Evolutionary conservation across 2,888 invertebrate species (phyloP).

Genomic region (Toxonevra muliebris): DNA sequence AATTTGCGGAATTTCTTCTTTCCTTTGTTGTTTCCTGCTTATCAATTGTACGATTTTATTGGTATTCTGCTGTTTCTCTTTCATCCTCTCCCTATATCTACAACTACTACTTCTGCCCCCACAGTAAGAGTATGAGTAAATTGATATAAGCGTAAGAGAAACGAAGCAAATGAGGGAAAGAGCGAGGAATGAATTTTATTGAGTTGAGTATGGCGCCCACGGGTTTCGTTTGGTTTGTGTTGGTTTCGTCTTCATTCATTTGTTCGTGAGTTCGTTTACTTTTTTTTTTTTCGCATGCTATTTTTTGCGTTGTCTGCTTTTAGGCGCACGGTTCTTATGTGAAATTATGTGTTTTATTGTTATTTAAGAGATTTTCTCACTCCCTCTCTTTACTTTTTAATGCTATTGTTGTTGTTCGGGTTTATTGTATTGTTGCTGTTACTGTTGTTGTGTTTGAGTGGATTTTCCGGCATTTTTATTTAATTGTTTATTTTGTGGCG

Average conservation of each 20-base stretch:
- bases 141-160: neutral
- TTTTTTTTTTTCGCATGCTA: conserved; percentile 5
- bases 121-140: too few species aligned
- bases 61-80: conserved; percentile 5
- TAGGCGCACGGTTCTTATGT: conserved; percentile 39
- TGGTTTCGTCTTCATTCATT: conserved; percentile 33
- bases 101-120: neutral
- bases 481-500: conserved; percentile 54
- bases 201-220: conserved; percentile 22
- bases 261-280: conserved; percentile 34
- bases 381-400: conserved; percentile 8
- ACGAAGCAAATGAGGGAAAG: neutral
- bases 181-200: conserved; percentile 14
- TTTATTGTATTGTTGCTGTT: conserved; percentile 32
- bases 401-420: conserved; percentile 12
- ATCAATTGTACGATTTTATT: conserved; percentile 41
- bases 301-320: conserved; percentile 40
- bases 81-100: neutral
- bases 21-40: conserved; percentile 47
- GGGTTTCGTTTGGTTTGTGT: conserved; percentile 16
- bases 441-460: conserved; percentile 28
- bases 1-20: conserved; percentile 44
- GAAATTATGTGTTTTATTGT: conserved; percentile 36
- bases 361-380: conserved; percentile 36
- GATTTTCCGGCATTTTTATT: conserved; percentile 43